Percentiles rank a stretch among this genome's conserved stretches.
Conservation (phyloP, 2,113 vertebrate genomes). For the Oplegnathus fasciatus region DNA sequence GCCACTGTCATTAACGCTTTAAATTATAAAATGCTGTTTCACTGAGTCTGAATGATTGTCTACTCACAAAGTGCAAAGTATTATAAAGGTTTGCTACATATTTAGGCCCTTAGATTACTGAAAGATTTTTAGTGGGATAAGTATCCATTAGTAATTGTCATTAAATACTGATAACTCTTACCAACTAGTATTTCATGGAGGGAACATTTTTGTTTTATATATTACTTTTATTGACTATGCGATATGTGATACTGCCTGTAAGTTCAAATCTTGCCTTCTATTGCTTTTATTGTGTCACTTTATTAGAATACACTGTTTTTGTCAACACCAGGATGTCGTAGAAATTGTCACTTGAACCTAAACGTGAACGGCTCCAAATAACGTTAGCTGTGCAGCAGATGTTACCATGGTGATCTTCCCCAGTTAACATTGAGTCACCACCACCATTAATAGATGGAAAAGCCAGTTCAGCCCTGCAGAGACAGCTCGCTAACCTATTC, state of each 20-base stretch:
- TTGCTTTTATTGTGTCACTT: background rate
- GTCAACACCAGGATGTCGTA: background rate
- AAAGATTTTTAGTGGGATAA: background rate
- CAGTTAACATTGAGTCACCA: constrained; percentile 1
- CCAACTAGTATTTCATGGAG: background rate
- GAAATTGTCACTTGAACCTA: background rate
- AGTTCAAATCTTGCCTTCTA: background rate
- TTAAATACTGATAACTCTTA: background rate
- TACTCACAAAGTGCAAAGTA: background rate
- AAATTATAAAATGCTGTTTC: background rate
- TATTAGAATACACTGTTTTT: background rate
- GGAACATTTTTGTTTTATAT: background rate
- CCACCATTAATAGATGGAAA: background rate
- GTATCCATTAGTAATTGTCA: background rate
- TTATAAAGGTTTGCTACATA: background rate
- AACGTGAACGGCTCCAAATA: background rate
- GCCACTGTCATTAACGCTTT: no score
- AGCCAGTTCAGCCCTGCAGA: background rate
- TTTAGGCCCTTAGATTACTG: background rate
- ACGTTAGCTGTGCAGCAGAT: background rate
- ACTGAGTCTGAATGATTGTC: background rate
- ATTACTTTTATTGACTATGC: background rate
- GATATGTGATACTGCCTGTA: background rate
- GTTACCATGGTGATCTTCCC: constrained; percentile 40
- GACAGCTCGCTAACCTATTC: background rate